A percentile compares a stretch with the other conserved stretches of the same genome.
Conservation (phyloP, 2,888 invertebrate genomes). For the Mythimna vitellina region DNA sequence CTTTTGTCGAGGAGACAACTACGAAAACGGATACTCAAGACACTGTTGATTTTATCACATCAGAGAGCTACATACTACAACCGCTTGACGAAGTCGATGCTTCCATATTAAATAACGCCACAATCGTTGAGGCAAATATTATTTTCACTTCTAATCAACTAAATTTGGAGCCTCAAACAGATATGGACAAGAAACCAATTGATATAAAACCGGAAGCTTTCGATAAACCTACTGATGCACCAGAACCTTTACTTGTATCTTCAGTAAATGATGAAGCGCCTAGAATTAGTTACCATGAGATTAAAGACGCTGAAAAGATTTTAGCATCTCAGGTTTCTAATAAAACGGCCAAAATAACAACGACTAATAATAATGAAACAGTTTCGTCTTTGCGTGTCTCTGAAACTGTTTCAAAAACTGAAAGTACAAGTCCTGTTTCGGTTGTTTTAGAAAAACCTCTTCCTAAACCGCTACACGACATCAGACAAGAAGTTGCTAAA, state of each 20-base stretch:
- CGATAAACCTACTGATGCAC: not conserved
- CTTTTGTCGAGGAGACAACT: not conserved
- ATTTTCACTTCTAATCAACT: conserved; percentile 18
- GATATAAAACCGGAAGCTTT: conserved; percentile 7
- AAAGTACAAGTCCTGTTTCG: conserved; percentile 13
- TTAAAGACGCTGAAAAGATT: conserved; percentile 70
- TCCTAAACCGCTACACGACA: not conserved
- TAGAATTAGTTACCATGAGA: conserved; percentile 66
- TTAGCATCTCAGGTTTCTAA: conserved; percentile 54
- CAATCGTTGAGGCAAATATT: not conserved
- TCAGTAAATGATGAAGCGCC: conserved; percentile 58
- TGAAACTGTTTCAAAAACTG: conserved; percentile 38
- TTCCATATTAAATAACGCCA: not conserved
- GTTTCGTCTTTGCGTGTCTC: conserved; percentile 52
- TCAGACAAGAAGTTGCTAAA: not conserved
- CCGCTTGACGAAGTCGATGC: conserved; percentile 32
- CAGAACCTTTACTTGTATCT: conserved; percentile 12
- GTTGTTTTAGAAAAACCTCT: not conserved
- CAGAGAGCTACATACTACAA: conserved; percentile 19
- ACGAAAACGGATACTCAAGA: conserved; percentile 26
- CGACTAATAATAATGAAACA: conserved; percentile 27
- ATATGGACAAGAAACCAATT: conserved; percentile 6
- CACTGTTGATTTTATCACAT: conserved; percentile 32
- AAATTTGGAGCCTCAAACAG: not conserved
- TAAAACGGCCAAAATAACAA: conserved; percentile 12